Base-by-base conservation (phyloP, 2,113 vertebrate genomes). In the Chloroceryle aenea region DNA sequence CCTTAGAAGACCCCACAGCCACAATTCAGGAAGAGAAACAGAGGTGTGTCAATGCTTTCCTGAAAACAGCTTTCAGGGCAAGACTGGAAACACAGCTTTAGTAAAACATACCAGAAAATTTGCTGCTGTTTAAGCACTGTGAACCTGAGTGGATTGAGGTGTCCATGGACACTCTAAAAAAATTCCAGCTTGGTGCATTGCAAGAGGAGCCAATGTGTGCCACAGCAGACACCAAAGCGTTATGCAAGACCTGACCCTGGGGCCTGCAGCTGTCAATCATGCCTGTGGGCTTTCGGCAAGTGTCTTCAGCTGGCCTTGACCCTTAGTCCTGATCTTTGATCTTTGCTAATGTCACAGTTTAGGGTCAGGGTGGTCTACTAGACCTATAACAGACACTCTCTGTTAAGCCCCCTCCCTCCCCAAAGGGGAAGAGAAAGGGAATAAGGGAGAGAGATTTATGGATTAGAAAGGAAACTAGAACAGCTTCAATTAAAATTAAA, bases 181-280 rank as follows among this genome's bases (percentile, higher is more conserved):
- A 6, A 16, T 58, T 67, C n/a, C 47, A 59, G 20, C 10, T 59
- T 23, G 15, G 19, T 71, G n/a, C 36, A 58, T 62, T 3, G 1
- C 22, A 32, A 21, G 42, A 42, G 56, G 32, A 85, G 67, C 23
- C 45, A 56, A 12, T 1, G 43, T 3, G 14, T 14, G 36, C 30
- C 38, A 6, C 0, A 1, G 30, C 50, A 75, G 55, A 29, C 14
- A 19, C 21, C 3, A 1, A 68, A 55, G 20, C 27, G 67, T 66
- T 50, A 36, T 34, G 14, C 0, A 0, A n/a, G 47, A 23, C 47
- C 38, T 1, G 2, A 47, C 6, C 53, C 34, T 4, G 3, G 32
- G 27, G 10, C 17, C 32, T 0, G 0, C 34, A 47, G 38, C 8
- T 43, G n/a, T 40, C 13, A 34, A 43, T 36, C 12, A 5, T 10